A percentile compares a stretch with the other conserved stretches of the same genome.
Evolutionary conservation across 2,797 vertebrate species (phyloP).

Genomic region (Chromobotia macracanthus): DNA sequence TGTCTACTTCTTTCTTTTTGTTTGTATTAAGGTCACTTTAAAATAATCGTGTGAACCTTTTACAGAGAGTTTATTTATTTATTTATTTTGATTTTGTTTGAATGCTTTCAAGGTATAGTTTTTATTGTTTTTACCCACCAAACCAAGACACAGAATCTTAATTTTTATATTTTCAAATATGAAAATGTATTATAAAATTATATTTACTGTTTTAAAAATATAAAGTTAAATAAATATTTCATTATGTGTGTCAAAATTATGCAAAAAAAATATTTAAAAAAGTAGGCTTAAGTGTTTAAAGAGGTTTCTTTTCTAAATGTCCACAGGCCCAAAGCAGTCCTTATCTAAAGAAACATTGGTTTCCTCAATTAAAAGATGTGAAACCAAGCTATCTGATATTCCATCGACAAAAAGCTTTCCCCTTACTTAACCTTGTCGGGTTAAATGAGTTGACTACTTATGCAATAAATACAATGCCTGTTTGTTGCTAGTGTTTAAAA

Average conservation of each 20-base stretch:
- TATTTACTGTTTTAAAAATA: too few relatives aligned
- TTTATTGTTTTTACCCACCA: neutral
- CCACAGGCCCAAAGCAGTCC: neutral
- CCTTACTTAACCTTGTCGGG: neutral
- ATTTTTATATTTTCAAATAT: too few relatives aligned
- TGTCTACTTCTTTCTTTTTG: neutral
- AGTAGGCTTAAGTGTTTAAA: neutral
- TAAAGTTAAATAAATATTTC: too few relatives aligned
- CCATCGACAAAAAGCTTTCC: neutral
- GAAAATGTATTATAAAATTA: too few relatives aligned
- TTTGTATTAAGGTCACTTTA: neutral
- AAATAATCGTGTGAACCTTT: neutral
- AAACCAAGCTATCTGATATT: neutral
- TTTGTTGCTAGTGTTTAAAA: slow-evolving; percentile 8
- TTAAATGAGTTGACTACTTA: slow-evolving; percentile 25
- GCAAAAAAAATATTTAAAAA: too few relatives aligned
- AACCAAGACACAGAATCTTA: too few relatives aligned
- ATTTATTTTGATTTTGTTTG: neutral
- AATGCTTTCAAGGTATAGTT: neutral
- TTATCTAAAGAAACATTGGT: neutral
- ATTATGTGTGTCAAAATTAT: too few relatives aligned
- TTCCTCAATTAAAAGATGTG: neutral
- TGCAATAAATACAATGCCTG: neutral
- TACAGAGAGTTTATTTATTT: neutral
- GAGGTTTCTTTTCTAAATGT: neutral